These are phyloP conservation scores for Huso huso DNA, from an alignment of 2,797 vertebrate genomes.

Conservation along the genomic window DNA sequence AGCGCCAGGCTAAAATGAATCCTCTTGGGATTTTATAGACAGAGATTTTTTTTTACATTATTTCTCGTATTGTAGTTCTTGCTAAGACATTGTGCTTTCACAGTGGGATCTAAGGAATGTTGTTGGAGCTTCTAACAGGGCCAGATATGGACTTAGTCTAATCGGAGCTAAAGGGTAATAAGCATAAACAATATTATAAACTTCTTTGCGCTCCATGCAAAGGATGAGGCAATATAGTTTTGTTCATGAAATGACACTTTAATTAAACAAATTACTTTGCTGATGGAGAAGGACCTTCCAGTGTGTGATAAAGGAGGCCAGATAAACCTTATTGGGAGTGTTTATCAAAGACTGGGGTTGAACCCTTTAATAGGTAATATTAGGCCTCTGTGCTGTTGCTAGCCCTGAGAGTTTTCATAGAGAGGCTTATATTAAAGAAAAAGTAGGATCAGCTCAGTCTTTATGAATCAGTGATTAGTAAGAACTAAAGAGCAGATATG, in stretches of 20 bases:
- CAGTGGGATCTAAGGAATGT: slow-evolving; percentile 32
- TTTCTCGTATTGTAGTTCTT: slow-evolving; percentile 48
- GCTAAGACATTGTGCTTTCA: slow-evolving; percentile 25
- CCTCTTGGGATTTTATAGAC: slow-evolving; percentile 59
- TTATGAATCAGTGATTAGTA: slow-evolving; percentile 30
- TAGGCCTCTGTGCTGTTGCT: slow-evolving; percentile 69
- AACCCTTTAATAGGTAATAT: slow-evolving; percentile 77
- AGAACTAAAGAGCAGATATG: slow-evolving; percentile 31
- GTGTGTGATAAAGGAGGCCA: slow-evolving; percentile 55
- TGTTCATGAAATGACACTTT: slow-evolving; percentile 68
- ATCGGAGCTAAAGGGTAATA: slow-evolving; percentile 37
- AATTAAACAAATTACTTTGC: slow-evolving; percentile 73
- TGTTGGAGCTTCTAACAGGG: slow-evolving; percentile 31
- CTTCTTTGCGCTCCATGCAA: slow-evolving; percentile 50
- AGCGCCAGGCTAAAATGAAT: slow-evolving; percentile 55
- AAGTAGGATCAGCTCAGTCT: slow-evolving; percentile 41
- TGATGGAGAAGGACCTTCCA: slow-evolving; percentile 61
- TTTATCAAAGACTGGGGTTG: slow-evolving; percentile 65
- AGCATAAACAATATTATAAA: slow-evolving; percentile 43
- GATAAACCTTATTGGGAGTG: slow-evolving; percentile 68
- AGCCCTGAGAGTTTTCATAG: slow-evolving; percentile 56
- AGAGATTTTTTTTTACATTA: slow-evolving; percentile 36
- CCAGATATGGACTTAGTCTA: slow-evolving; percentile 51
- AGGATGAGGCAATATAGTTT: slow-evolving; percentile 50
- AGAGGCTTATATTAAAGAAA: slow-evolving; percentile 17